Conservation (phyloP, 1,140 invertebrate species). For the Drosophila littoralis region DNA sequence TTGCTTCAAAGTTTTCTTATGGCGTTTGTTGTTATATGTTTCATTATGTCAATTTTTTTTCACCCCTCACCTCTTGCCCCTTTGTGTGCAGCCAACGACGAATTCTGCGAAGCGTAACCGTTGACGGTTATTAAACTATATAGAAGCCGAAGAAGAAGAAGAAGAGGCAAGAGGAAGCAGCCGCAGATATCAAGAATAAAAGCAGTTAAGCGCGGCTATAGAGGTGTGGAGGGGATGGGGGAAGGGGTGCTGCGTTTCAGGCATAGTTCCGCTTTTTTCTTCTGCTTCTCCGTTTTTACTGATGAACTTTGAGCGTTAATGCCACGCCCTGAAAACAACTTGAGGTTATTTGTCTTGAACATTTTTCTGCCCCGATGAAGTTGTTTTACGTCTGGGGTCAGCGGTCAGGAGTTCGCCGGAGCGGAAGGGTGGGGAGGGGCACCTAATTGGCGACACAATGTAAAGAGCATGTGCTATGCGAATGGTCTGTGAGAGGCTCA, state of each 20-base stretch:
- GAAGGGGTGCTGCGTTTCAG: constrained; percentile 45
- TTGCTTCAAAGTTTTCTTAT: constrained; percentile 37
- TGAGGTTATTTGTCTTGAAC: constrained; percentile 47
- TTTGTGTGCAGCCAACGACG: constrained; percentile 45
- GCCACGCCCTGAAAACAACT: constrained; percentile 37
- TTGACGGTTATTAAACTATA: constrained; percentile 76
- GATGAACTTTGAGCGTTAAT: constrained; percentile 52
- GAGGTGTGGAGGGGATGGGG: too few species aligned
- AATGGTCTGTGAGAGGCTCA: not conserved
- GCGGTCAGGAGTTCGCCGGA: constrained; percentile 9
- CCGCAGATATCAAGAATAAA: constrained; percentile 53
- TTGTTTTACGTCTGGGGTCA: constrained; percentile 64
- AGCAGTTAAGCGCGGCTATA: constrained; percentile 22
- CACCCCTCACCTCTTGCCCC: not conserved
- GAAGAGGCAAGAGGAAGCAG: constrained; percentile 17
- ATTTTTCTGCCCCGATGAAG: constrained; percentile 68
- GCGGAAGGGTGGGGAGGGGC: constrained; percentile 35
- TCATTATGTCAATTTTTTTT: not conserved
- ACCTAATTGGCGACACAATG: constrained; percentile 53
- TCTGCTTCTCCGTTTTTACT: constrained; percentile 1
- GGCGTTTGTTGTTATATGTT: constrained; percentile 4
- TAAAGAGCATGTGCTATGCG: constrained; percentile 20
- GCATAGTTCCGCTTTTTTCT: constrained; percentile 69
- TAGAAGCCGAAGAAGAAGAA: constrained; percentile 40
- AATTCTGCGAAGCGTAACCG: constrained; percentile 64